Evolutionary conservation across 2,888 invertebrate genomes (phyloP), one percentile per base, ranked within the genome.

Genomic region (Holacanthella duospinosa): DNA sequence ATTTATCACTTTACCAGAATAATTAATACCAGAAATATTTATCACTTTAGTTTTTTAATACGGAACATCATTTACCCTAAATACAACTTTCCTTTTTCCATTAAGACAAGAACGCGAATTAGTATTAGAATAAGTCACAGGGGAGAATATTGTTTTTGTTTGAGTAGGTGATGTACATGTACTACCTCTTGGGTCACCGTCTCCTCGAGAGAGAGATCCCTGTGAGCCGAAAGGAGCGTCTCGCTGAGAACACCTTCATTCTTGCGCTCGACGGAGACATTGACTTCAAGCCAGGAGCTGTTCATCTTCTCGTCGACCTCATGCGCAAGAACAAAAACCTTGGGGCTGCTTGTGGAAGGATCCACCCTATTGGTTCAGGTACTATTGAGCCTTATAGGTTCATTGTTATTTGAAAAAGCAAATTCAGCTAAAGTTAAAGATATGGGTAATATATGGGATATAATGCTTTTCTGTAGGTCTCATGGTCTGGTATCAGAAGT

Each of bases 181-280:
- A 67, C 56, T 93, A 91, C 75, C 80, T 93, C 70, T 80, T 93
- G 43, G 92, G 92, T 0, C 86, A 86, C 75, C 85, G 86, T 64
- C 79, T 84, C 28, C 9, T 57, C 6, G 81, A 82, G 62, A 79
- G 81, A 62, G 43, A 29, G 3, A 43, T 43, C n/a, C 44, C 44
- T 9, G 48, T 19, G 2, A 9, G 4, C 3, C 29, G 59, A 28
- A 86, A 85, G 75, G 84, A 84, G 66, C 79, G 82, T 2, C 83
- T 86, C 59, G 86, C 88, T 0, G 86, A 88, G 76, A 90, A 91
- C 77, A 92, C 91, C 0, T 93, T 84, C 74, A 78, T 93, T 16
- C 79, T 93, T 36, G 89, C 92, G 3, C 79, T 93, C 65, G 92
- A 93, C 75, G 92, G 92, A 3, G 93, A 93, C 75, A 89, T 92